Base-by-base conservation (phyloP, 2,797 vertebrate genomes). In the Acanthornis magna region DNA sequence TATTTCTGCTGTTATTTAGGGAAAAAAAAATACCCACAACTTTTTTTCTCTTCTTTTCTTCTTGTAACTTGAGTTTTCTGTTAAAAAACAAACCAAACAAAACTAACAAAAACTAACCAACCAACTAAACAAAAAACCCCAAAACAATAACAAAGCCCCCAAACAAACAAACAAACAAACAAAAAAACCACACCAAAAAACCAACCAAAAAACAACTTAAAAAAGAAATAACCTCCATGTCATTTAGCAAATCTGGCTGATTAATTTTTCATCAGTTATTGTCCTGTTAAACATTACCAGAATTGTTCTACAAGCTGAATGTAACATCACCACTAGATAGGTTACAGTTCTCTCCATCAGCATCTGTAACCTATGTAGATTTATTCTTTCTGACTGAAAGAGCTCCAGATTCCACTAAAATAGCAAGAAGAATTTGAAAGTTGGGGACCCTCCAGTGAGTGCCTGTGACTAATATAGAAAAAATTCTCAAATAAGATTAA, bases 371-470 rank as follows among this genome's bases (percentile, higher is more conserved):
- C 82, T n/a, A 72, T 93, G 63, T 13, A 81, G 70, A 89, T 93
- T 63, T 26, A 55, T 92, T 96, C 54, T 62, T 95, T 91, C 47
- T 91, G 79, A 75, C 36, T 92, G 61, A 82, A 80, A 53, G 10
- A 86, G 34, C 50, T 61, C 75, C 26, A 72, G 50, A 66, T n/a
- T 96, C 51, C 89, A 83, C 10, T 68, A 32, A 95, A 91, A 85
- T 11, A 85, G 30, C 30, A 95, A 84, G 87, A 95, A 88, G 9
- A 79, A 68, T 76, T 85, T 95, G 45, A 91, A 93, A 93, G 16
- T 75, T 89, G 82, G 36, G 43, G 22, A 50, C 8, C 16, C 62
- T 34, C 47, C 58, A 80, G 57, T 32, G n/a, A 81, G 4, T 50
- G 14, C 16, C 34, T 50, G 26, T 16, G 20, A 47, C 80, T 92